Evolutionary conservation across 2,888 invertebrate genomes (phyloP).

Genomic region (Drosophila neutralis): DNA sequence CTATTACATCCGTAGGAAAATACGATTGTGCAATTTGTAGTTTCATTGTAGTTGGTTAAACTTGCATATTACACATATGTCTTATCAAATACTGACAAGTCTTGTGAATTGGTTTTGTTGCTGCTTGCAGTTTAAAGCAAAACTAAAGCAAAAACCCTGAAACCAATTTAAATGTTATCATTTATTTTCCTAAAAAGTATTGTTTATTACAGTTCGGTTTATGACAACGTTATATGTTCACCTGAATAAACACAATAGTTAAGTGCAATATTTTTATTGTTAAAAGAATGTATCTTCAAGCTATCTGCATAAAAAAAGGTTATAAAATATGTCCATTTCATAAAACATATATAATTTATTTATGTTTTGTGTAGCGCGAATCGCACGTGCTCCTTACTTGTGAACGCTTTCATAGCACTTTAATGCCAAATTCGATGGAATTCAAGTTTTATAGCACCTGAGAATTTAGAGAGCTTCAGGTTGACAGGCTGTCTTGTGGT

Average conservation of each 20-base stretch:
- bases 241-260: neutral
- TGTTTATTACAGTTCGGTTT: neutral
- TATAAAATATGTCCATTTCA: neutral
- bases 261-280: neutral
- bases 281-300: neutral
- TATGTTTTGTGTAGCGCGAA: slow-evolving; percentile 4
- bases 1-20: neutral
- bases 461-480: neutral
- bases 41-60: slow-evolving; percentile 65
- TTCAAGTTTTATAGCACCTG: slow-evolving; percentile 40
- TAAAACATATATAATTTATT: neutral
- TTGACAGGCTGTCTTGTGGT: slow-evolving; percentile 11
- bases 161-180: neutral
- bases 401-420: slow-evolving; percentile 54
- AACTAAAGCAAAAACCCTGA: neutral
- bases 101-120: slow-evolving; percentile 56
- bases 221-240: neutral
- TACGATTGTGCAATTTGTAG: slow-evolving; percentile 4
- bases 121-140: slow-evolving; percentile 12
- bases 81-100: slow-evolving; percentile 72
- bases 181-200: neutral
- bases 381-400: slow-evolving; percentile 44
- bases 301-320: neutral
- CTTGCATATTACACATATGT: slow-evolving; percentile 34
- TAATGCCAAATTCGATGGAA: slow-evolving; percentile 39